Conservation (phyloP, 2,888 invertebrate genomes). For the Dexiosoma caninum region DNA sequence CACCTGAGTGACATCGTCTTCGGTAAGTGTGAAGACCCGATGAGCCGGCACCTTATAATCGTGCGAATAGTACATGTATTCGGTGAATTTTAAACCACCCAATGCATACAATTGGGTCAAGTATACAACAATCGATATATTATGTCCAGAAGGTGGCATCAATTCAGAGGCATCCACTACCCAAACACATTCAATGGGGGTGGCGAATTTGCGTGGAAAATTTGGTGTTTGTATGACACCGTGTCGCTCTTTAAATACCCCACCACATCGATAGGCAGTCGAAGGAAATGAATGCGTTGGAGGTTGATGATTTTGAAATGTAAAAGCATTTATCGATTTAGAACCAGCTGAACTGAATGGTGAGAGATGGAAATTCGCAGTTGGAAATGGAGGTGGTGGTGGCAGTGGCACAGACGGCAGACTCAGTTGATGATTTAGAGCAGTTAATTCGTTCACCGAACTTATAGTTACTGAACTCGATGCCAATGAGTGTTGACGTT, state of each 20-base stretch:
- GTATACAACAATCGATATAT: constrained; percentile 89
- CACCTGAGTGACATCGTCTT: constrained; percentile 85
- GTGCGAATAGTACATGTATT: constrained; percentile 86
- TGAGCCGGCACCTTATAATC: constrained; percentile 83
- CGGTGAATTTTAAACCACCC: constrained; percentile 86
- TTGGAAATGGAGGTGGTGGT: constrained; percentile 71
- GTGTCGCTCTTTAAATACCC: constrained; percentile 81
- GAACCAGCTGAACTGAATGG: constrained; percentile 55
- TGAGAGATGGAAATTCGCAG: constrained; percentile 67
- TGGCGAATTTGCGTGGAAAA: constrained; percentile 88
- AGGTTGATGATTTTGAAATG: constrained; percentile 40
- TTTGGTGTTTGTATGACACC: constrained; percentile 90
- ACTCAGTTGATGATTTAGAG: constrained; percentile 67
- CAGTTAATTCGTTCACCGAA: constrained; percentile 30
- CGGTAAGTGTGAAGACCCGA: constrained; percentile 84
- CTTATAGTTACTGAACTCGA: neutral
- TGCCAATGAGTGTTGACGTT: constrained; percentile 49
- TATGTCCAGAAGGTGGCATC: constrained; percentile 77
- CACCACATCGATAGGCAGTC: constrained; percentile 80
- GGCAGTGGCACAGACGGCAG: constrained; percentile 73
- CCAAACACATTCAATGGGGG: constrained; percentile 92
- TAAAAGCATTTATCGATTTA: constrained; percentile 56
- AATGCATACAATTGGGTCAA: constrained; percentile 92
- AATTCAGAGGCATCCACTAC: constrained; percentile 87
- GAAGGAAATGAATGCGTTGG: constrained; percentile 42